phyloP scores from a whole-genome alignment of 1,140 invertebrate species.

The Pseudobourletiella spinata region DNA sequence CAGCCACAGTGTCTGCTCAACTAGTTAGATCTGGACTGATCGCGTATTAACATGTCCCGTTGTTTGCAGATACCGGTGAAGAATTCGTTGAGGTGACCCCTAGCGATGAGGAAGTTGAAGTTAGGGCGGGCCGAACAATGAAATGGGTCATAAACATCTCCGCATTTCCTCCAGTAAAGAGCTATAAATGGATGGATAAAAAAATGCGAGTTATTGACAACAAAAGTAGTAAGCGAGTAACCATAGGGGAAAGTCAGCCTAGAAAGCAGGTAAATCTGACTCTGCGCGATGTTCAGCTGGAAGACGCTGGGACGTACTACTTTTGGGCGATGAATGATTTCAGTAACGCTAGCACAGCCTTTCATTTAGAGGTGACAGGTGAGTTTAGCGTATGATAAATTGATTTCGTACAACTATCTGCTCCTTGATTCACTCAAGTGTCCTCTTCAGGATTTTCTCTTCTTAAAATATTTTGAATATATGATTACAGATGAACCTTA shows the following conservation, averaged over 20 bases:
- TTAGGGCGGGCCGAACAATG: constrained; percentile 1
- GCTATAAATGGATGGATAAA: constrained; percentile 14
- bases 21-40: no score
- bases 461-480: neutral
- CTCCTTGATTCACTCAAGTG: neutral
- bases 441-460: neutral
- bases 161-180: constrained; percentile 8
- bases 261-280: constrained; percentile 1
- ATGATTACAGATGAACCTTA: constrained; percentile 12
- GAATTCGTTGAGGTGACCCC: no score
- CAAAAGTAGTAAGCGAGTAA: neutral
- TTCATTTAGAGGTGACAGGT: constrained; percentile 12
- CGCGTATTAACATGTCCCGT: no score
- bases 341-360: neutral
- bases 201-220: neutral
- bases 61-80: no score
- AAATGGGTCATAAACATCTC: constrained; percentile 28
- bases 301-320: constrained; percentile 16
- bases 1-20: no score
- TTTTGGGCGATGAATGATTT: constrained; percentile 6
- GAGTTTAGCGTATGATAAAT: neutral
- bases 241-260: neutral
- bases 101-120: no score
- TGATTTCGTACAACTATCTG: neutral
- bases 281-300: neutral